phyloP scores from a whole-genome alignment of 2,797 vertebrate genomes.

The Gastrophryne carolinensis region DNA sequence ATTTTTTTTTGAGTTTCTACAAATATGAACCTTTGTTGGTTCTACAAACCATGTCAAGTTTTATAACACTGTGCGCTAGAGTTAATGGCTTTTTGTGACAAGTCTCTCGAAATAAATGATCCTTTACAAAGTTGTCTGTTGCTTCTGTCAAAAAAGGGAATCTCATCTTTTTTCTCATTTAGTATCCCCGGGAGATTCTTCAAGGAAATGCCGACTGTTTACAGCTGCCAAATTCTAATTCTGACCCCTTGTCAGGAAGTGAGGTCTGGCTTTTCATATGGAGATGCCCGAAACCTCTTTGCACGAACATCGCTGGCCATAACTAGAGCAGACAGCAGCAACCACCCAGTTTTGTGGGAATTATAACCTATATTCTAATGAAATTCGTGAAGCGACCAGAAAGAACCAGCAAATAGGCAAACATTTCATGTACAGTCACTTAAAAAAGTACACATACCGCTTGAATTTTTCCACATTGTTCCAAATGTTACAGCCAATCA shows the following conservation, averaged over 20 bases:
- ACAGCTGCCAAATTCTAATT: constrained; percentile 39
- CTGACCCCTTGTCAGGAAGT: constrained; percentile 27
- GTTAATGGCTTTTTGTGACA: neutral
- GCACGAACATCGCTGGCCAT: neutral
- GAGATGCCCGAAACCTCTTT: constrained; percentile 20
- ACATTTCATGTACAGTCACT: neutral
- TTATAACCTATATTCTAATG: neutral
- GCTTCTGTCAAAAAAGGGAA: constrained; percentile 15
- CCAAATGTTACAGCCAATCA: too few species aligned
- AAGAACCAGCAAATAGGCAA: neutral
- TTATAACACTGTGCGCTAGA: neutral
- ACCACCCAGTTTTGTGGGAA: constrained; percentile 26
- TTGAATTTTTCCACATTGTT: too few species aligned
- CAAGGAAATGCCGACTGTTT: constrained; percentile 32
- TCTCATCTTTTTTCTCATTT: constrained; percentile 34
- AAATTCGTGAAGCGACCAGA: neutral
- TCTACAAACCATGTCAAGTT: too few species aligned
- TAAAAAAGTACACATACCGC: too few species aligned
- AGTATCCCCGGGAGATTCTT: constrained; percentile 20
- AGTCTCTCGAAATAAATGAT: neutral
- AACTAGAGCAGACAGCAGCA: neutral
- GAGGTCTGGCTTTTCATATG: constrained; percentile 27
- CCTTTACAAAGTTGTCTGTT: neutral
- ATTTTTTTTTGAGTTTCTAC: too few species aligned
- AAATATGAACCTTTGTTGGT: too few species aligned